These are phyloP conservation scores for Clarias platycephalus DNA, from an alignment of 2,797 vertebrate species.

Conservation along the genomic window DNA sequence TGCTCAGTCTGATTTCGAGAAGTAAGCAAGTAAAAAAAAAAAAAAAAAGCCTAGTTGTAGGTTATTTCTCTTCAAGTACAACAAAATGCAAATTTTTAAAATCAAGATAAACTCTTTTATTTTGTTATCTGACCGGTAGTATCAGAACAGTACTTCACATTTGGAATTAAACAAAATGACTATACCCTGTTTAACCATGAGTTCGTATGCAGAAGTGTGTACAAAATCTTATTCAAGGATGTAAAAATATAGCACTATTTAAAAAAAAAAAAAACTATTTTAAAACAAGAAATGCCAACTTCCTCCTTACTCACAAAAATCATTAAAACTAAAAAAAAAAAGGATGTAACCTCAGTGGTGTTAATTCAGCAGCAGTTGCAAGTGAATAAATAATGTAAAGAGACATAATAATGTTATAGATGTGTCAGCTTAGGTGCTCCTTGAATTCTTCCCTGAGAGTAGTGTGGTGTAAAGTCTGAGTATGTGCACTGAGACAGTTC, in stretches of 20 bases:
- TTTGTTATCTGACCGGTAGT: conserved; percentile 73
- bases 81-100: conserved; percentile 80
- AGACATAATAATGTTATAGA: conserved; percentile 76
- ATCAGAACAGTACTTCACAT: conserved; percentile 92
- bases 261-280: conserved; percentile 76
- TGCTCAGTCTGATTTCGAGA: conserved; percentile 69
- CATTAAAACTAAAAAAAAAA: conserved; percentile 68
- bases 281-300: conserved; percentile 80
- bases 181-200: conserved; percentile 87
- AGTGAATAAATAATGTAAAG: conserved; percentile 59
- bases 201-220: background rate
- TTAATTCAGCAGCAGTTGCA: conserved; percentile 44
- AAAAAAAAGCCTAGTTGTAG: conserved; percentile 78
- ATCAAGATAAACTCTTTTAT: conserved; percentile 76
- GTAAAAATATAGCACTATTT: background rate
- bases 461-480: conserved; percentile 95
- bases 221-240: background rate
- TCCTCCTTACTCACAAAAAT: conserved; percentile 74
- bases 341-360: background rate
- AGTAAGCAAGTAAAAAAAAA: background rate
- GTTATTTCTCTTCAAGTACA: conserved; percentile 88
- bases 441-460: conserved; percentile 99
- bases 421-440: conserved; percentile 98
- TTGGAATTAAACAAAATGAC: conserved; percentile 84
- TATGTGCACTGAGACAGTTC: conserved; percentile 89